Conservation (phyloP, 2,888 invertebrate species). For the Congeria kusceri region DNA sequence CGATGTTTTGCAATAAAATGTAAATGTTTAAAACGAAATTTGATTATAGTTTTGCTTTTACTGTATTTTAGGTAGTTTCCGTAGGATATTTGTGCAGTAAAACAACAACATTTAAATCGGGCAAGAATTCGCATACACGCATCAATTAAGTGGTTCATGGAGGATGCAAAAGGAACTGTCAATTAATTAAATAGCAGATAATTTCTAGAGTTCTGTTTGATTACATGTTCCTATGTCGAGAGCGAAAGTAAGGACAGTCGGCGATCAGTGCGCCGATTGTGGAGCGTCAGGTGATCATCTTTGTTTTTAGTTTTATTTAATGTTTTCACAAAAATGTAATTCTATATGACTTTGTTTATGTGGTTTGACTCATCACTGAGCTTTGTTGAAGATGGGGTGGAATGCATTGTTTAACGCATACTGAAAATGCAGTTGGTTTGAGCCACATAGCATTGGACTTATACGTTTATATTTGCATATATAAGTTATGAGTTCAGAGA, state of each 20-base stretch:
- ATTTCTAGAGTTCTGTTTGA: background rate
- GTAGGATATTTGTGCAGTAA: too few species aligned
- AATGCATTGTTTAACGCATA: too few species aligned
- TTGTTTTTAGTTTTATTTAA: constrained; percentile 39
- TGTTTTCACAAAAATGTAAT: background rate
- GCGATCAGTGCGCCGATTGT: constrained; percentile 95
- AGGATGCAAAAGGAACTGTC: constrained; percentile 51
- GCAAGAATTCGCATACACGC: too few species aligned
- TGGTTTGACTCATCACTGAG: background rate
- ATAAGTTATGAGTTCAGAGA: too few species aligned
- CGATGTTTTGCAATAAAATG: too few species aligned
- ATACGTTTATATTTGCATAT: too few species aligned
- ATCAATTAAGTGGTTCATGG: background rate
- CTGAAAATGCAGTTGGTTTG: too few species aligned
- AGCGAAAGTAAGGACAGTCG: constrained; percentile 91
- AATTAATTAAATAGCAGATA: constrained; percentile 22
- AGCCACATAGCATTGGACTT: too few species aligned
- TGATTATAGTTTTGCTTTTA: too few species aligned
- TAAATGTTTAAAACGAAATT: too few species aligned
- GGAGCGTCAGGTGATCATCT: constrained; percentile 91
- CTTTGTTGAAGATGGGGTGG: background rate
- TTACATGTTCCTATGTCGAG: constrained; percentile 85
- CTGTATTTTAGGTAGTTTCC: too few species aligned
- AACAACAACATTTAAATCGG: too few species aligned
- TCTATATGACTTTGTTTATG: constrained; percentile 2